phyloP scores from a whole-genome alignment of 2,797 vertebrate species.

The Poecilia wingei region DNA sequence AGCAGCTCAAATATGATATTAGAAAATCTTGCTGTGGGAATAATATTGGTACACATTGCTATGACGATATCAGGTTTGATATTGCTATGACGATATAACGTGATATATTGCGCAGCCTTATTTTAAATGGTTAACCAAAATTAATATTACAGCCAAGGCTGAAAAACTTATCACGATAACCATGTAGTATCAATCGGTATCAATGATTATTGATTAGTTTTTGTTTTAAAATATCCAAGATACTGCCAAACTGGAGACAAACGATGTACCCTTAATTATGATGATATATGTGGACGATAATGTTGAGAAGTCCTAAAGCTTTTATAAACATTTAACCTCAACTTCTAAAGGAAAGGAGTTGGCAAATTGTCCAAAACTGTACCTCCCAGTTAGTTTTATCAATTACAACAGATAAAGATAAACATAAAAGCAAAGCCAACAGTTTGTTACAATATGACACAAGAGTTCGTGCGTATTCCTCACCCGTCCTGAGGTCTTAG shows the following conservation, averaged over 20 bases:
- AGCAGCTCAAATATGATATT: too few species aligned
- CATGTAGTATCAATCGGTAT: too few species aligned
- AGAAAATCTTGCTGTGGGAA: too few species aligned
- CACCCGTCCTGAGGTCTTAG: constrained; percentile 81
- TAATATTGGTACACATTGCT: too few species aligned
- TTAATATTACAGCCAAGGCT: too few species aligned
- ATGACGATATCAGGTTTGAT: too few species aligned
- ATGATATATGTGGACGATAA: neutral
- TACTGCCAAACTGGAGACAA: neutral
- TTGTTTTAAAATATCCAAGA: neutral
- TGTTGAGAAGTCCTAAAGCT: neutral
- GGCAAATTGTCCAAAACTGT: neutral
- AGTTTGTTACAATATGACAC: neutral
- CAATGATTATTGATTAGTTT: too few species aligned
- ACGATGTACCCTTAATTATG: neutral
- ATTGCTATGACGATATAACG: too few species aligned
- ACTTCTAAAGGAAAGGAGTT: neutral
- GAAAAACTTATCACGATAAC: too few species aligned
- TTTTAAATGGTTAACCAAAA: too few species aligned
- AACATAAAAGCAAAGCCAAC: neutral
- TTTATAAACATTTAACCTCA: neutral
- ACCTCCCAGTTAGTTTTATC: neutral
- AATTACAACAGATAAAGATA: neutral
- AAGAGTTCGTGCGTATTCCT: constrained; percentile 9
- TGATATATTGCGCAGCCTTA: too few species aligned